phyloP scores from a whole-genome alignment of 64 coral and sea anemone genomes.

The Porites australiensis region DNA sequence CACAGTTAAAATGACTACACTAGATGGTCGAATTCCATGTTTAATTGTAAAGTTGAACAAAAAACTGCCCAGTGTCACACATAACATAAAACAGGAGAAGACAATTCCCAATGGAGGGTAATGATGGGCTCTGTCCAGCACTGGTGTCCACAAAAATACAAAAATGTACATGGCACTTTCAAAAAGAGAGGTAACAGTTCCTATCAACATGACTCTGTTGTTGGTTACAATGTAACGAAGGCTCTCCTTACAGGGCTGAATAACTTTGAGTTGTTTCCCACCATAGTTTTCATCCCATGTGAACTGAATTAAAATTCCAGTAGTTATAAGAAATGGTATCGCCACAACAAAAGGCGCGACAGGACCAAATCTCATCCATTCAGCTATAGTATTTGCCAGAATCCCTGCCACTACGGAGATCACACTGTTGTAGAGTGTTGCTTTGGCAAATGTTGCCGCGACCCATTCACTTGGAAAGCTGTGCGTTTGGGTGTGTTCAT shows the following conservation, averaged over 20 bases:
- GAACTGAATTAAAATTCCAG: conserved; percentile 83
- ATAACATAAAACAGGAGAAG: conserved; percentile 95
- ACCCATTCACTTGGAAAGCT: conserved; percentile 95
- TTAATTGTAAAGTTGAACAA: conserved; percentile 84
- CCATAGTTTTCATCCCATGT: conserved; percentile 99
- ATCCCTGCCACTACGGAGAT: conserved; percentile 93
- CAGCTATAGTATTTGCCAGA: conserved; percentile 83
- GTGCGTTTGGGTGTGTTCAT: conserved; percentile 93
- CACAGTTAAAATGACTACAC: conserved; percentile 74
- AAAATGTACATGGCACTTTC: conserved; percentile 99
- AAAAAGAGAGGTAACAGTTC: conserved; percentile 92
- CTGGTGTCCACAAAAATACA: conserved; percentile 99
- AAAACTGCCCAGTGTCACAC: conserved; percentile 88
- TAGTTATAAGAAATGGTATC: conserved; percentile 85
- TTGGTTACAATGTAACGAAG: conserved; percentile 88
- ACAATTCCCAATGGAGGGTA: conserved; percentile 91
- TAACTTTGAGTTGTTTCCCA: conserved; percentile 72
- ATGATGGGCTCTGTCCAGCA: conserved; percentile 80
- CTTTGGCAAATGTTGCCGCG: conserved; percentile 86
- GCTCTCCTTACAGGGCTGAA: conserved; percentile 93
- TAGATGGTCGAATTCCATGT: conserved; percentile 73
- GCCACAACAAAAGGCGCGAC: conserved; percentile 95
- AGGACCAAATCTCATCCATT: conserved; percentile 94
- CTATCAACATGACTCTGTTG: conserved; percentile 82
- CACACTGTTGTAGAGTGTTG: conserved; percentile 92